Percentiles rank a stretch among this genome's conserved stretches.
Evolutionary conservation across 2,797 vertebrate genomes (phyloP).

Genomic region (Bufotes viridis): DNA sequence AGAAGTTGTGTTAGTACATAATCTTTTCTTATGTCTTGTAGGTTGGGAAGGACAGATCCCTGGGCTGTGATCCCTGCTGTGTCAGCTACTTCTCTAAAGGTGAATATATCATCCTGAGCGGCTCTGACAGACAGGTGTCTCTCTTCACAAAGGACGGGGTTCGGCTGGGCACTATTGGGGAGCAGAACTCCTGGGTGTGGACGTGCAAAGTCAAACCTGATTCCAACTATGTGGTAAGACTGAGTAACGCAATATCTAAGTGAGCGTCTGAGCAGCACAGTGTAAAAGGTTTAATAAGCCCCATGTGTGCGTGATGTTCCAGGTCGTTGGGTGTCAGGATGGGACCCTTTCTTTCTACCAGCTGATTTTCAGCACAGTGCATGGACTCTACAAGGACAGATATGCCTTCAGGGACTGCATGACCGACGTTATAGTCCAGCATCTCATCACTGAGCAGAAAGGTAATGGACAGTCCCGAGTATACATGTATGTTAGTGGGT

Average conservation of each 20-base stretch:
- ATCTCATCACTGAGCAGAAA: conserved; percentile 97
- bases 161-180: conserved; percentile 87
- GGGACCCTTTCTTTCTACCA: conserved; percentile 96
- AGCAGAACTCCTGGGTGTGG: conserved; percentile 96
- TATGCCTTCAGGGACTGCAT: conserved; percentile 96
- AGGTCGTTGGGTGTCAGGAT: conserved; percentile 98
- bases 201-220: conserved; percentile 93
- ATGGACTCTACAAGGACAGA: conserved; percentile 95
- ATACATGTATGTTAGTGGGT: background rate
- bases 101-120: conserved; percentile 93
- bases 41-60: conserved; percentile 90
- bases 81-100: conserved; percentile 97
- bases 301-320: conserved; percentile 38
- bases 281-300: background rate
- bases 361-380: conserved; percentile 96
- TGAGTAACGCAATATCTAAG: background rate
- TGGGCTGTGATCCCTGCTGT: conserved; percentile 95
- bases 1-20: too few species aligned
- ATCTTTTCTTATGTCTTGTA: conserved; percentile 64
- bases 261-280: background rate
- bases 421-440: conserved; percentile 97
- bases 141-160: conserved; percentile 96
- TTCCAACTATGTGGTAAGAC: conserved; percentile 95
- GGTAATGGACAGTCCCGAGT: conserved; percentile 72
- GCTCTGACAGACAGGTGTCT: conserved; percentile 93